Conservation (phyloP, 2,888 invertebrate species). For the Tetragonisca angustula region DNA sequence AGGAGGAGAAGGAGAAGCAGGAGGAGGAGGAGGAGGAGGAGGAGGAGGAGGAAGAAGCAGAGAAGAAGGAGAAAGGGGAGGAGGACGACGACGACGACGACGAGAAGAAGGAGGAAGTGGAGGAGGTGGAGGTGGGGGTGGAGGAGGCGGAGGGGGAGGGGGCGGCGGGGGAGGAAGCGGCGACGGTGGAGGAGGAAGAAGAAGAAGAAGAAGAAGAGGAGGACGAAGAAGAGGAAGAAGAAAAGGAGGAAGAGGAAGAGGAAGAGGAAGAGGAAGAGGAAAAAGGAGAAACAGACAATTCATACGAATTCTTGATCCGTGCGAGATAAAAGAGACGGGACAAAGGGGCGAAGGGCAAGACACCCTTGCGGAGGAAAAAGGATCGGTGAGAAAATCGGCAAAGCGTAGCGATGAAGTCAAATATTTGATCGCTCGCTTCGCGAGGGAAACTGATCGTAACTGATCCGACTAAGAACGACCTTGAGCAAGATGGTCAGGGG, state of each 20-base stretch:
- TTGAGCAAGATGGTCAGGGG: conserved; percentile 79
- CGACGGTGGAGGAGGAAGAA: conserved; percentile 6
- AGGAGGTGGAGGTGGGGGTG: neutral
- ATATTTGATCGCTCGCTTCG: conserved; percentile 62
- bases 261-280: conserved; percentile 12
- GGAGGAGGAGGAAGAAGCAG: conserved; percentile 22
- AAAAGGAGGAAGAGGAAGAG: neutral
- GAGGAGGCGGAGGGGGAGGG: conserved; percentile 29
- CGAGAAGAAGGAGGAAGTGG: conserved; percentile 27
- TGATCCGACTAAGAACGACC: conserved; percentile 65
- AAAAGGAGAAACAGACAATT: conserved; percentile 6
- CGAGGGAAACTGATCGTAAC: conserved; percentile 63
- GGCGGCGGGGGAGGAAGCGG: conserved; percentile 14
- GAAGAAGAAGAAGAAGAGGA: conserved; percentile 16
- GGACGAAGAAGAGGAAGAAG: conserved; percentile 5
- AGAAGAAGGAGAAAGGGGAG: conserved; percentile 15
- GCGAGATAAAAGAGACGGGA: conserved; percentile 13
- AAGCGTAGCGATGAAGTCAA: conserved; percentile 54
- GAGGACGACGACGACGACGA: conserved; percentile 31
- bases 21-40: conserved; percentile 3
- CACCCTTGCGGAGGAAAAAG: conserved; percentile 22
- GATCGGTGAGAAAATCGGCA: conserved; percentile 23
- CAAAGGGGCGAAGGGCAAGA: conserved; percentile 12
- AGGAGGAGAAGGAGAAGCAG: neutral
- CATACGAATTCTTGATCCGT: conserved; percentile 24